These are phyloP conservation scores for Apomyelois bistriatella DNA, from an alignment of 2,888 invertebrate species.

Conservation along the genomic window DNA sequence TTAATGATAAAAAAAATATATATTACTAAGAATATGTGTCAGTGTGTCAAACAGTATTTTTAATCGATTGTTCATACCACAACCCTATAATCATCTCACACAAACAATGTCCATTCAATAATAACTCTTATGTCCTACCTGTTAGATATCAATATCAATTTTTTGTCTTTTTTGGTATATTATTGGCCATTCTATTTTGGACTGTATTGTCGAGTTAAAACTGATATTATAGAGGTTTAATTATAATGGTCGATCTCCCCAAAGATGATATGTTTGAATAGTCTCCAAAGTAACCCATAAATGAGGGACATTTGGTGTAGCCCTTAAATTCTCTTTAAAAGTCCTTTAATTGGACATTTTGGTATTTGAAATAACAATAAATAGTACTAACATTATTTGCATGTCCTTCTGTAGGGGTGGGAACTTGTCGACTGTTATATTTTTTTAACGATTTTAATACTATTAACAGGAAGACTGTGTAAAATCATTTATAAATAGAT, in stretches of 20 bases:
- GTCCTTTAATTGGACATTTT: slow-evolving; percentile 49
- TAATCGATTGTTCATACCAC: slow-evolving; percentile 42
- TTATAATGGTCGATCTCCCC: slow-evolving; percentile 19
- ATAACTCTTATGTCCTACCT: slow-evolving; percentile 12
- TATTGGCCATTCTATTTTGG: neutral
- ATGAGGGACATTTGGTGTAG: slow-evolving; percentile 60
- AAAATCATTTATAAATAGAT: neutral
- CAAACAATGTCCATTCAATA: slow-evolving; percentile 13
- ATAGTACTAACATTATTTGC: slow-evolving; percentile 26
- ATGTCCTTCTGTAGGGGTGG: slow-evolving; percentile 9
- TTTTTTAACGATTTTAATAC: neutral
- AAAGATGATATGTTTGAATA: slow-evolving; percentile 55
- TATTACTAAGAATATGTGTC: slow-evolving; percentile 35
- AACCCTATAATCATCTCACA: slow-evolving; percentile 29
- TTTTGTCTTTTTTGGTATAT: neutral
- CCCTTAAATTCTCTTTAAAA: slow-evolving; percentile 54
- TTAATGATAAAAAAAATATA: no score
- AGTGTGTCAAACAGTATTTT: slow-evolving; percentile 42
- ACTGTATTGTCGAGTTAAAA: neutral
- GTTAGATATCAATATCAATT: neutral
- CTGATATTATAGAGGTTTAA: neutral
- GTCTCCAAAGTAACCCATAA: slow-evolving; percentile 45
- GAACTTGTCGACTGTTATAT: neutral
- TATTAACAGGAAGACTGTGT: no score
- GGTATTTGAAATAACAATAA: slow-evolving; percentile 25